Conservation (phyloP, 2,888 invertebrate genomes). For the Rhagonycha fulva region DNA sequence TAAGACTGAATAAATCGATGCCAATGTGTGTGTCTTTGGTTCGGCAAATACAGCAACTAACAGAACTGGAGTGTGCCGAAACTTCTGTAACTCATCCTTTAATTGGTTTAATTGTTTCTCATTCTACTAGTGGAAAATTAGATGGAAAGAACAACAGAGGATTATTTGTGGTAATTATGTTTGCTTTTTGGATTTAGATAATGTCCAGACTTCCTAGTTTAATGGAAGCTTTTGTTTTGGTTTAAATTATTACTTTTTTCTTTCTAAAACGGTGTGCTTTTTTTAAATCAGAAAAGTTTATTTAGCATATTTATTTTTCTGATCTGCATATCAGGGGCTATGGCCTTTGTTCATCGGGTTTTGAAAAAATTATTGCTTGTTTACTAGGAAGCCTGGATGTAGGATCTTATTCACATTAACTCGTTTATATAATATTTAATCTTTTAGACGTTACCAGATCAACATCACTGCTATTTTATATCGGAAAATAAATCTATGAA, state of each 20-base stretch:
- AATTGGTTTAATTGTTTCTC: constrained; percentile 78
- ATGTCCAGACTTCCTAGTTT: too few relatives aligned
- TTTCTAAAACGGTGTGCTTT: too few relatives aligned
- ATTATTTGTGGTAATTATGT: constrained; percentile 76
- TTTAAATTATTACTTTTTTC: too few relatives aligned
- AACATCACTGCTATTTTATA: constrained; percentile 92
- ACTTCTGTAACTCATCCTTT: constrained; percentile 65
- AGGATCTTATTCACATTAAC: background rate
- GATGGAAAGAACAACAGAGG: constrained; percentile 76
- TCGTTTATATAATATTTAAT: background rate
- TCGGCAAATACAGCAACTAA: constrained; percentile 65
- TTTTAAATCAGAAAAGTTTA: too few relatives aligned
- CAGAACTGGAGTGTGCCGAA: constrained; percentile 63
- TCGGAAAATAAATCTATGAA: constrained; percentile 79
- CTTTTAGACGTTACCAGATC: constrained; percentile 83
- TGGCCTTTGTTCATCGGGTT: too few relatives aligned
- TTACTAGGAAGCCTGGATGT: background rate
- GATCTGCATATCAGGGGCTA: too few relatives aligned
- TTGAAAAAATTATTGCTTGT: background rate
- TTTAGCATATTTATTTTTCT: too few relatives aligned
- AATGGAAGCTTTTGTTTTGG: too few relatives aligned
- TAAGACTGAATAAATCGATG: constrained; percentile 79
- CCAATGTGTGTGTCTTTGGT: constrained; percentile 82
- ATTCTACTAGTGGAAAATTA: constrained; percentile 74
- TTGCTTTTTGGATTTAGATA: too few relatives aligned